phyloP scores from a whole-genome alignment of 2,797 vertebrate genomes.

The Etheostoma nigrum region DNA sequence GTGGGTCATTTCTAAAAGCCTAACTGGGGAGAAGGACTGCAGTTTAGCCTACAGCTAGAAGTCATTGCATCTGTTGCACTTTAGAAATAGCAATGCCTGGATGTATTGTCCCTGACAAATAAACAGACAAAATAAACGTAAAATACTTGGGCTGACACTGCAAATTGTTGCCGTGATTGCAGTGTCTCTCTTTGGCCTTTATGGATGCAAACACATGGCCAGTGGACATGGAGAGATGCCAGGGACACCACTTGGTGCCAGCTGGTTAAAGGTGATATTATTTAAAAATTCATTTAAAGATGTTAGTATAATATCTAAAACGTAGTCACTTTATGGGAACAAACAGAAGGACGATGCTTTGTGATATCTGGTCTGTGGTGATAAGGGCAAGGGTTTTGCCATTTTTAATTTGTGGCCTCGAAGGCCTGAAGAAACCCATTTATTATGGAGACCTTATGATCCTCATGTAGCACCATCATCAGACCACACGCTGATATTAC shows the following conservation, averaged over 20 bases:
- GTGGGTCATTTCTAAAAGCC: too few species aligned
- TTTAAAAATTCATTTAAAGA: constrained; percentile 27
- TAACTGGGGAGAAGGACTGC: too few species aligned
- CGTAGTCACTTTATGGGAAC: background rate
- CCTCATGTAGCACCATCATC: background rate
- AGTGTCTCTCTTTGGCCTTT: constrained; percentile 2
- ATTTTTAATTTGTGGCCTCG: background rate
- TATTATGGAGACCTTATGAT: background rate
- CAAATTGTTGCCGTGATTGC: constrained; percentile 5
- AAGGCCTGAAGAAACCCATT: background rate
- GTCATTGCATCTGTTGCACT: too few species aligned
- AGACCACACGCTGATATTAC: background rate
- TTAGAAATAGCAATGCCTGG: too few species aligned
- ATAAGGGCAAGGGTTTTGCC: background rate
- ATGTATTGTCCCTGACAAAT: too few species aligned
- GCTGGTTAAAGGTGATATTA: constrained; percentile 34
- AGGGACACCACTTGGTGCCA: constrained; percentile 27
- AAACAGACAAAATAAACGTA: too few species aligned
- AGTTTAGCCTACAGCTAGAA: too few species aligned
- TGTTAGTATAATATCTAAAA: constrained; percentile 13
- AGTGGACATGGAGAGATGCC: constrained; percentile 23
- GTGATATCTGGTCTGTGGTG: background rate
- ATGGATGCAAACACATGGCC: constrained; percentile 12
- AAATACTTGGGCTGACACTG: background rate
- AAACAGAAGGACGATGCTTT: background rate